Evolutionary conservation across 2,113 vertebrate genomes (phyloP).

Genomic region (Cromileptes altivelis): DNA sequence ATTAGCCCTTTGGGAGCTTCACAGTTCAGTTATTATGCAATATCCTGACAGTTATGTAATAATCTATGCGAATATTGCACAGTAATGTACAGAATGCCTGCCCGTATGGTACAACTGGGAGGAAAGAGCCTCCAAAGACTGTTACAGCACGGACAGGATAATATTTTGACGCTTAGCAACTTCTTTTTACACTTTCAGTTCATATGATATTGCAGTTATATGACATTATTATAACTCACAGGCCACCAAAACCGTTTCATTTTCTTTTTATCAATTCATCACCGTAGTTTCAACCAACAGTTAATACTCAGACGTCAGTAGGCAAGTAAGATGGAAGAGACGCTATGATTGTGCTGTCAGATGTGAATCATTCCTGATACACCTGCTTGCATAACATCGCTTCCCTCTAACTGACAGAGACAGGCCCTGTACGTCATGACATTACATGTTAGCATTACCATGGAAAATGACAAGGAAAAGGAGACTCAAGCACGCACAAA

Average conservation of each 20-base stretch:
- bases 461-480: neutral
- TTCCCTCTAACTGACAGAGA: neutral
- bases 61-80: neutral
- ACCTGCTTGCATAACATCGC: neutral
- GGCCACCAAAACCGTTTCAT: neutral
- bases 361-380: conserved; percentile 3
- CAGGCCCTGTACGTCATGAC: neutral
- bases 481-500: neutral
- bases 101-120: neutral
- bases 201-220: neutral
- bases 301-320: neutral
- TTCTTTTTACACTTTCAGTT: neutral
- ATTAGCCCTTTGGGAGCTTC: neutral
- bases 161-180: neutral
- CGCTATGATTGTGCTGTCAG: neutral
- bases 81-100: neutral
- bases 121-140: neutral
- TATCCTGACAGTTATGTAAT: conserved; percentile 30
- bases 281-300: neutral
- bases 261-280: neutral
- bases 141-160: neutral
- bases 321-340: neutral
- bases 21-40: conserved; percentile 39
- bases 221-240: neutral
- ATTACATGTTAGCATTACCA: neutral